phyloP scores from a whole-genome alignment of 2,113 vertebrate genomes.

The Vidua macroura region DNA sequence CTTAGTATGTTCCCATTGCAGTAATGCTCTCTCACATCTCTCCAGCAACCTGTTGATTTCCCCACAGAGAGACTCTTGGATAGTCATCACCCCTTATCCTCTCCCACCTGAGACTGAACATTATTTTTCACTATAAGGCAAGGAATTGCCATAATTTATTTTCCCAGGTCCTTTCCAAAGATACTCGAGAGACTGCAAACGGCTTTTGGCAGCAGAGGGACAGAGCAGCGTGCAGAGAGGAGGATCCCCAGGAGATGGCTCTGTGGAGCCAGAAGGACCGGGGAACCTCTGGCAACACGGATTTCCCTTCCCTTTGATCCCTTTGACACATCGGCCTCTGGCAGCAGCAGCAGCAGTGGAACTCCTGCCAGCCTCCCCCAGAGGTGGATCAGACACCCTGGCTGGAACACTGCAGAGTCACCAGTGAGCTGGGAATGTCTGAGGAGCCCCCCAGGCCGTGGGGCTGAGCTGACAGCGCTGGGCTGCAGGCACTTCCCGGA shows the following conservation, averaged over 20 bases:
- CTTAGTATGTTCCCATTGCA: neutral
- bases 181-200: rapidly evolving
- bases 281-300: neutral
- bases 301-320: neutral
- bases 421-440: neutral
- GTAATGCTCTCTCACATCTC: neutral
- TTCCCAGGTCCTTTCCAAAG: neutral
- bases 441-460: neutral
- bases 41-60: neutral
- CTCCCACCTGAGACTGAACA: neutral
- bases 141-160: neutral
- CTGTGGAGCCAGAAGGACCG: neutral
- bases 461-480: neutral
- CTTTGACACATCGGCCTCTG: neutral
- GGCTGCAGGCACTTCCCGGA: rapidly evolving
- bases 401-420: rapidly evolving
- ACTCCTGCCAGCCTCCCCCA: neutral
- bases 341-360: neutral
- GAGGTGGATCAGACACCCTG: neutral
- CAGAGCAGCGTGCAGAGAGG: neutral
- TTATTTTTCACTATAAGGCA: neutral
- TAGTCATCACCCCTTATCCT: neutral
- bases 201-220: neutral
- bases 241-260: neutral
- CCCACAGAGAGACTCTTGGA: neutral